A percentile compares a stretch with the other conserved stretches of the same genome.
phyloP scores from a whole-genome alignment of 2,113 vertebrate species.

The Suncus etruscus region DNA sequence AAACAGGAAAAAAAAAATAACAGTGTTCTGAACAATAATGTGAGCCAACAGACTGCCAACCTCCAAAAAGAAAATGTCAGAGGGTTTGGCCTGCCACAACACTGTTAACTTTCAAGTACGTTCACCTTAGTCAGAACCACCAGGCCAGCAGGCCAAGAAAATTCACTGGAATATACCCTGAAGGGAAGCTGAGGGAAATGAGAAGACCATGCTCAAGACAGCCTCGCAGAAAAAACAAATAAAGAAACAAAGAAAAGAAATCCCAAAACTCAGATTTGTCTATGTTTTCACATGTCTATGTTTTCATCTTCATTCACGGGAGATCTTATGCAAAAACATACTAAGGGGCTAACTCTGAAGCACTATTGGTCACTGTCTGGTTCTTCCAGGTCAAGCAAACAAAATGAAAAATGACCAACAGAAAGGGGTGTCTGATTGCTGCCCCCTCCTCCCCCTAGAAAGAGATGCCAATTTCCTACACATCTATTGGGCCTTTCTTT shows the following conservation, averaged over 20 bases:
- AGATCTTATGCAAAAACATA: too few relatives aligned
- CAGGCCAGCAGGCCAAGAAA: constrained; percentile 41
- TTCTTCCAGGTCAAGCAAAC: too few relatives aligned
- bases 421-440: too few relatives aligned
- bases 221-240: not conserved
- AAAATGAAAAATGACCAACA: too few relatives aligned
- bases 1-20: not conserved
- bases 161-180: not conserved
- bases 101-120: not conserved
- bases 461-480: too few relatives aligned
- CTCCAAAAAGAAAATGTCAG: not conserved
- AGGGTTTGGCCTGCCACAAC: constrained; percentile 9
- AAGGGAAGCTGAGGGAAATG: not conserved
- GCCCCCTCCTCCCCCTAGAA: too few relatives aligned
- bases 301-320: constrained; percentile 31
- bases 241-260: too few relatives aligned
- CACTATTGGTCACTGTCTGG: too few relatives aligned
- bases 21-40: not conserved
- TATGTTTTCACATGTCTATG: not conserved
- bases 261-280: too few relatives aligned
- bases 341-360: too few relatives aligned
- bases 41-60: not conserved
- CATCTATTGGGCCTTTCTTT: too few relatives aligned
- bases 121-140: not conserved
- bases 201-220: not conserved